Evolutionary conservation across 2,113 vertebrate genomes (phyloP).

Genomic region (Piaya cayana): DNA sequence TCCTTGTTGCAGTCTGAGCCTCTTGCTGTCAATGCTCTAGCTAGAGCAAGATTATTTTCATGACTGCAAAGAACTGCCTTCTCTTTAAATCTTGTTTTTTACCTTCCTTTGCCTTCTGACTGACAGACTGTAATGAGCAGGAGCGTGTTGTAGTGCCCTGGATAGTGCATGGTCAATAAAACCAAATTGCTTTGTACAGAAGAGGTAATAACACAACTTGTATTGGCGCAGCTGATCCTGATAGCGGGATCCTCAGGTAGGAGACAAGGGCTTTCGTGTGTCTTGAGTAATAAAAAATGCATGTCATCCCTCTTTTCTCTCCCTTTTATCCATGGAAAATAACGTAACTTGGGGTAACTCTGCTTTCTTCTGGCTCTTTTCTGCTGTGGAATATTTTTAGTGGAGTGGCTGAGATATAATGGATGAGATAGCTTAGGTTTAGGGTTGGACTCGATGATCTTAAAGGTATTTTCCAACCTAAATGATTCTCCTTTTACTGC

Average conservation of each 20-base stretch:
- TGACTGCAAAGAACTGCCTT: conserved; percentile 6
- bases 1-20: not conserved
- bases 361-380: not conserved
- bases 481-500: not conserved
- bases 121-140: conserved; percentile 49
- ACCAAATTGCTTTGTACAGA: conserved; percentile 45
- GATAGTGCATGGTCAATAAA: conserved; percentile 28
- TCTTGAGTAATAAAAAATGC: not conserved
- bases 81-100: not conserved
- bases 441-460: too few species aligned
- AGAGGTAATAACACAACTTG: conserved; percentile 29
- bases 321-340: not conserved
- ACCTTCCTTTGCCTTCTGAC: conserved; percentile 16
- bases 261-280: not conserved
- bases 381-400: not conserved
- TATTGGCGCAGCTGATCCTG: conserved; percentile 17
- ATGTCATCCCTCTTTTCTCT: not conserved
- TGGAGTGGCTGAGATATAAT: not conserved
- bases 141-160: conserved; percentile 1
- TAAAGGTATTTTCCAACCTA: too few species aligned
- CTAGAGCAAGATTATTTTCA: not conserved
- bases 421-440: not conserved
- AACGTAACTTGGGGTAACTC: not conserved
- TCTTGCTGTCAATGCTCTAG: not conserved
- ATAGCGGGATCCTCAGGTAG: not conserved